Base-by-base conservation (phyloP, 2,888 invertebrate species). In the Cantharis lateralis region DNA sequence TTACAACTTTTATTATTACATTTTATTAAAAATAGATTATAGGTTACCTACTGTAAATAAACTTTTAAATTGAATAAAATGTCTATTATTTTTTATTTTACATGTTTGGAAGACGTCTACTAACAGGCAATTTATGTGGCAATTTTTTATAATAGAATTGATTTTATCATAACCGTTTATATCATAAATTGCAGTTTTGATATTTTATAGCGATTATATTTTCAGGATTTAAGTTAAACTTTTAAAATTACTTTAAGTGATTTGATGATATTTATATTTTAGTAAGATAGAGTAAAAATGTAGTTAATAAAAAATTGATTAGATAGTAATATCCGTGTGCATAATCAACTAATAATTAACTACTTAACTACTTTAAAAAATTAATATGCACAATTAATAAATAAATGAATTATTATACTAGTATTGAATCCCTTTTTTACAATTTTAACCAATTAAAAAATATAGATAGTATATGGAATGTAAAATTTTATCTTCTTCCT, bases 81-180 rank as follows among this genome's bases (percentile, higher is more conserved):
- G 48, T 48, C 48, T 48, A 48, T 48, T n/a, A 32, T 32, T 48
- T 48, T 48, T 48, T 48, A 48, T 48, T 48, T 48, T 48, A 48
- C 48, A 48, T 48, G 48, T 48, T 48, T 48, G 7, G 48, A 48
- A 48, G 9, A 48, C 63, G 72, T 68, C 66, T 13, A 66, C 66
- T 68, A 71, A 63, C 66, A 26, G 32, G 66, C 64, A 72, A 72
- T 72, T 72, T 72, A 68, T 66, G 32, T 72, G 32, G 28, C 63
- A 66, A 72, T 72, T 72, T 48, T 72, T 64, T 68, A 64, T 72
- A 48, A 72, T 72, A 48, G 66, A 72, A 72, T 72, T 72, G 72
- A 68, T 48, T 72, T 72, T 28, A 16, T 32, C 16, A 48, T 13
- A 68, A 24, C 48, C 48, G 20, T 9, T 48, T 48, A 48, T 48